Conservation (phyloP, 1,140 invertebrate species). For the Eubasilissa regina region DNA sequence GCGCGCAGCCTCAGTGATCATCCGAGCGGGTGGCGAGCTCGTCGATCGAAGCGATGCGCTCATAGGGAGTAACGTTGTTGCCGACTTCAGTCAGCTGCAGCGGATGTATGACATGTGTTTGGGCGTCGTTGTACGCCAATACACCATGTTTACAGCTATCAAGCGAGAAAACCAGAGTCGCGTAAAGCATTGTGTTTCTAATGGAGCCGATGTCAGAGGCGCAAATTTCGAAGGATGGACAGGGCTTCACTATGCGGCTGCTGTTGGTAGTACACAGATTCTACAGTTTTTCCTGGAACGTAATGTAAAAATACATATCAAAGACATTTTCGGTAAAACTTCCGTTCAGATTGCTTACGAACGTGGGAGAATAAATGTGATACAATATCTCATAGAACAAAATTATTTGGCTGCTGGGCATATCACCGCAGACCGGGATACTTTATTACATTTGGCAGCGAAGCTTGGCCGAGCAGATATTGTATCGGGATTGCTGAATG, state of each 20-base stretch:
- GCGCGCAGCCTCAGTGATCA: background rate
- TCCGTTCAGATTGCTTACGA: background rate
- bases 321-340: slow-evolving; percentile 5
- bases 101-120: background rate
- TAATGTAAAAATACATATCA: background rate
- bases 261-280: background rate
- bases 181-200: background rate
- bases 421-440: background rate
- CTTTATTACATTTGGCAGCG: background rate
- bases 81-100: background rate
- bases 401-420: background rate
- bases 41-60: background rate
- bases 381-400: background rate
- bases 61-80: background rate
- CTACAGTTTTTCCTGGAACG: background rate
- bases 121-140: background rate
- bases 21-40: background rate
- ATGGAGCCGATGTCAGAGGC: background rate
- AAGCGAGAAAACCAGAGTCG: background rate
- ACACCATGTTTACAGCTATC: background rate
- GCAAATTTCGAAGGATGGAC: background rate
- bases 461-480: background rate
- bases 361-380: background rate
- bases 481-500: background rate
- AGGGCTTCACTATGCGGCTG: background rate